Percentiles rank a stretch among this genome's conserved stretches.
Conservation (phyloP, 2,797 vertebrate genomes). For the Champsocephalus gunnari region DNA sequence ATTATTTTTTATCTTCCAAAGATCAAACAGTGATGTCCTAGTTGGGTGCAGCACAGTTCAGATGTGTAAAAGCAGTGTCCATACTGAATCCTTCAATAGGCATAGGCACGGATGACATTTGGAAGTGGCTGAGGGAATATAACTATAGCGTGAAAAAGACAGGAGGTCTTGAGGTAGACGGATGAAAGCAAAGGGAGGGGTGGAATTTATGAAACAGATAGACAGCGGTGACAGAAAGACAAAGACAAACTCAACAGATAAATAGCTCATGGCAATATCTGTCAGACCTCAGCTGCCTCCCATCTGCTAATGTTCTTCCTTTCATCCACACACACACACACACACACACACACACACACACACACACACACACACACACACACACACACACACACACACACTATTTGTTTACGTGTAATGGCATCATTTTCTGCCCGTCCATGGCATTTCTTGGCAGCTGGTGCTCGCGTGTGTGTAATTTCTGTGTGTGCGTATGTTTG, state of each 20-base stretch:
- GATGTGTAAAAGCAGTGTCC: constrained; percentile 12
- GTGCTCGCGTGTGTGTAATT: constrained; percentile 6
- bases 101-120: constrained; percentile 25
- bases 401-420: constrained; percentile 52
- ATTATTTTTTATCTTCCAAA: constrained; percentile 53
- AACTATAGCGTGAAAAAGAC: not conserved
- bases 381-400: too few species aligned
- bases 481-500: constrained; percentile 27
- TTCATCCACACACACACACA: constrained; percentile 18
- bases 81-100: constrained; percentile 17
- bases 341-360: constrained; percentile 10
- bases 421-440: constrained; percentile 36
- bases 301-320: constrained; percentile 46
- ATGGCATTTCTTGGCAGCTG: constrained; percentile 31
- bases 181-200: constrained; percentile 10
- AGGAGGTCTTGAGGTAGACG: not conserved
- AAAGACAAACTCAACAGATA: constrained; percentile 50
- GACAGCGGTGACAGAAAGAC: constrained; percentile 36
- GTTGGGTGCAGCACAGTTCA: constrained; percentile 5
- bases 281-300: constrained; percentile 69
- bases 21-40: constrained; percentile 41
- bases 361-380: not conserved
- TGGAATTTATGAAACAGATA: constrained; percentile 22
- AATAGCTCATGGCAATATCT: constrained; percentile 52
- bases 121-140: constrained; percentile 36